phyloP scores from a whole-genome alignment of 1,140 invertebrate species.

The Eriosoma lanigerum region DNA sequence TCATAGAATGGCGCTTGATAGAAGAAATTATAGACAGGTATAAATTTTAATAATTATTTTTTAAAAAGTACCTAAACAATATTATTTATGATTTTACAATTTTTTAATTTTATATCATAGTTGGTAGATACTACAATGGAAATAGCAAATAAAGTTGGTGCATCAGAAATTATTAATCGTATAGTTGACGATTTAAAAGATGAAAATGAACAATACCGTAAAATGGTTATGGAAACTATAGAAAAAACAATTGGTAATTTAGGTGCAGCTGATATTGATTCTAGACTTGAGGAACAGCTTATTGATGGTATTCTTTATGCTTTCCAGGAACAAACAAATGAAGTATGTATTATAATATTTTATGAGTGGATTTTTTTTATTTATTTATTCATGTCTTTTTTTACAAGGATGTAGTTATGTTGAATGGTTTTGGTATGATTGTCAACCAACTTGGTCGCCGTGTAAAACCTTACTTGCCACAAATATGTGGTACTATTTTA shows the following conservation, averaged over 20 bases:
- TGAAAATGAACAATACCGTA: constrained; percentile 98
- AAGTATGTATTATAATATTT: constrained; percentile 64
- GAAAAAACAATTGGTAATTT: constrained; percentile 98
- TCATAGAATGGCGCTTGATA: constrained; percentile 97
- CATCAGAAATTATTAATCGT: constrained; percentile 96
- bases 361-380: background rate
- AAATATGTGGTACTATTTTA: constrained; percentile 99
- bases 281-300: constrained; percentile 94
- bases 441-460: constrained; percentile 96
- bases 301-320: constrained; percentile 99
- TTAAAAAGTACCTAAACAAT: no score
- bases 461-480: constrained; percentile 97
- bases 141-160: constrained; percentile 99
- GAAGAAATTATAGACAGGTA: constrained; percentile 91
- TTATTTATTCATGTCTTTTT: background rate
- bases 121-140: constrained; percentile 99
- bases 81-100: background rate
- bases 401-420: constrained; percentile 93
- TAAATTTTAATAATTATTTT: constrained; percentile 47
- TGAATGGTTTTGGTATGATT: constrained; percentile 98
- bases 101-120: constrained; percentile 59
- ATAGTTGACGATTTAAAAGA: constrained; percentile 99
- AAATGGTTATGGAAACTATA: constrained; percentile 99
- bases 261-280: constrained; percentile 97
- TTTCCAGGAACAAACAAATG: constrained; percentile 99